Evolutionary conservation across 23 tunicate species (phyloP).

Genomic region (Trididemnum miniatum): DNA sequence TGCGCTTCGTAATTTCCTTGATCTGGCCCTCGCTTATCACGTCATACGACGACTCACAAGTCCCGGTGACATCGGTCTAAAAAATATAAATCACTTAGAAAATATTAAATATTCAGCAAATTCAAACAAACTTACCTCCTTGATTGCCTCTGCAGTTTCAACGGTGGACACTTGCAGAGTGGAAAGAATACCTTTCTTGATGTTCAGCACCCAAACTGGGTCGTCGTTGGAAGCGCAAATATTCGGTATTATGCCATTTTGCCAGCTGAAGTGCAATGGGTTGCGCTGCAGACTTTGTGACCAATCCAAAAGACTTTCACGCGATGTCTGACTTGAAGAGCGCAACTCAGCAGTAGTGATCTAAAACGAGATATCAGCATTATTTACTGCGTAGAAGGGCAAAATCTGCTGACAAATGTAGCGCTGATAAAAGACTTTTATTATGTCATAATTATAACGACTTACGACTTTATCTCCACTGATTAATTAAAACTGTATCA

Average conservation of each 20-base stretch:
- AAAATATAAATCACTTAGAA: neutral
- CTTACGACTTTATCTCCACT: too few species aligned
- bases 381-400: too few species aligned
- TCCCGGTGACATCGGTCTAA: constrained; percentile 78
- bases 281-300: constrained; percentile 26
- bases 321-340: neutral
- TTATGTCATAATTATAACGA: too few species aligned
- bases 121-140: constrained; percentile 50
- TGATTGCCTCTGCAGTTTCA: constrained; percentile 21
- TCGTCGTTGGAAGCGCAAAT: constrained; percentile 81
- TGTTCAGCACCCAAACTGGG: constrained; percentile 88
- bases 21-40: constrained; percentile 16
- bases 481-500: too few species aligned
- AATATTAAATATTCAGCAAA: neutral
- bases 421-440: too few species aligned
- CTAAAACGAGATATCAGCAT: neutral
- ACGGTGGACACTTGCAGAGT: constrained; percentile 60
- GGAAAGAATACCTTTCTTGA: constrained; percentile 85
- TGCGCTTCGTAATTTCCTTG: constrained; percentile 37
- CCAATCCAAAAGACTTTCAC: constrained; percentile 46
- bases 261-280: constrained; percentile 70
- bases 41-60: constrained; percentile 57
- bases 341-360: neutral
- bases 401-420: too few species aligned
- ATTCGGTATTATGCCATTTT: constrained; percentile 61